Base-by-base conservation (phyloP, 2,797 vertebrate species). In the Acanthurus leucopareius region DNA sequence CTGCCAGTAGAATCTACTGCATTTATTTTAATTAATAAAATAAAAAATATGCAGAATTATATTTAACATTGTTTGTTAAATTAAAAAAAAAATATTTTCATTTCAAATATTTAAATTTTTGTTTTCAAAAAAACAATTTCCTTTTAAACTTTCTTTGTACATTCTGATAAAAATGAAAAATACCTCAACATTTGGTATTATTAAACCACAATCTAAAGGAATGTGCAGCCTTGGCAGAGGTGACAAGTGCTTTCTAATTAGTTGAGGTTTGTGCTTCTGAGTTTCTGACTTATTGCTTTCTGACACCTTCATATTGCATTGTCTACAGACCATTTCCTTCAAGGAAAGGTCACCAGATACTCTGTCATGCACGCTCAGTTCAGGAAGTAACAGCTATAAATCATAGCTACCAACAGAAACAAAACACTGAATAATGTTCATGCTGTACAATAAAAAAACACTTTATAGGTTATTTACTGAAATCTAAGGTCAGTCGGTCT, bases 301-400 rank as follows among this genome's bases (percentile, higher is more conserved):
- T 88, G 87, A 88, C 88, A 92, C 84, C 65, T 90, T 80, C 72
- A 78, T 80, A 79, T 82, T 81, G 76, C 65, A 74, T 83, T 74
- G 83, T 87, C 75, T 77, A 56, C 79, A 78, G 70, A 87, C 78
- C 76, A 77, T 86, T 88, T 89, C 76, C 86, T 80, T 56, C 80
- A 61, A 79, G 79, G 72, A 91, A 90, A 92, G 84, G 89, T 92
- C 91, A 89, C 16, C 0, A 83, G 75, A 88, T 57, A 64, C 44
- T 86, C 77, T 58, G 77, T 81, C 76, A 75, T 66, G 79, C 70
- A 8, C 65, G 67, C 73, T 40, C 80, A 75, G 77, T 75, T 85
- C 65, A 59, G 64, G 57, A 79, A 73, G 80, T 70, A 79, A 85
- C 81, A 79, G 75, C 78, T 73, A 84, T 89, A 89, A 91, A 91